phyloP scores from a whole-genome alignment of 2,888 invertebrate species.

The Geophilus truncorum region DNA sequence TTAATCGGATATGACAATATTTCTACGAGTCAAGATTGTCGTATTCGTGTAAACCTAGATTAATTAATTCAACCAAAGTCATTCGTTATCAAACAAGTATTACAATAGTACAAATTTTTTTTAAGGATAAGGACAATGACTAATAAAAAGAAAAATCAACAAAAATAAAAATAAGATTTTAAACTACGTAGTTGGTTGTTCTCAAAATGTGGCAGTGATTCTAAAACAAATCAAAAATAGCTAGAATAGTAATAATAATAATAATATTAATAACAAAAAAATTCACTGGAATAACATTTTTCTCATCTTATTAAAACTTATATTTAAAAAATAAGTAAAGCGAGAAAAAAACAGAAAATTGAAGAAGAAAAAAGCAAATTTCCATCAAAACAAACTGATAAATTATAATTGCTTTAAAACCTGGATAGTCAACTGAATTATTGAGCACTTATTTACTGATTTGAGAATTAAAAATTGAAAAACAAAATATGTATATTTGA shows the following conservation, averaged over 20 bases:
- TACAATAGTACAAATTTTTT: not conserved
- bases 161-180: not conserved
- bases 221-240: not conserved
- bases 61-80: not conserved
- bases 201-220: conserved; percentile 3
- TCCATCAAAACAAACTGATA: not conserved
- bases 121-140: too few relatives aligned
- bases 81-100: not conserved
- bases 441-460: not conserved
- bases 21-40: not conserved
- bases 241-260: not conserved
- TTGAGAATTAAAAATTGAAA: not conserved
- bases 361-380: not conserved
- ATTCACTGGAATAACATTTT: not conserved
- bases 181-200: not conserved
- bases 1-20: conserved; percentile 16
- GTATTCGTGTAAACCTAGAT: not conserved
- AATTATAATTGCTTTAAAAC: not conserved
- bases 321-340: not conserved
- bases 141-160: not conserved
- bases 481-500: not conserved
- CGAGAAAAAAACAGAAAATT: too few relatives aligned
- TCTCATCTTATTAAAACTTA: not conserved
- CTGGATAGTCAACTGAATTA: not conserved
- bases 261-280: not conserved